Evolutionary conservation across 2,888 invertebrate genomes (phyloP), one percentile per base, ranked within the genome.

Genomic region (Caenorhabditis imperialis): DNA sequence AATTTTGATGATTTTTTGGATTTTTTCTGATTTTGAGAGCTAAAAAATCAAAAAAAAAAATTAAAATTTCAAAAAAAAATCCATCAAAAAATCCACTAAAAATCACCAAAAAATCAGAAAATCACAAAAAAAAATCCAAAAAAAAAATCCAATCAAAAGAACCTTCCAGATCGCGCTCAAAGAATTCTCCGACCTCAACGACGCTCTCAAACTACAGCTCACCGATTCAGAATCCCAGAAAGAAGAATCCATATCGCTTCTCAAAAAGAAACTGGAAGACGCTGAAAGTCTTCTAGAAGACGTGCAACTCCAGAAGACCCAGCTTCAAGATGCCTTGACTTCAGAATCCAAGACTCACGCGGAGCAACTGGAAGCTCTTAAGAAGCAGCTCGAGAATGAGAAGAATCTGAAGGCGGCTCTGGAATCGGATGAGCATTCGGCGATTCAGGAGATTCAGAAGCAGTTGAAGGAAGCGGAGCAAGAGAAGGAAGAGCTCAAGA

Each of bases 381-480:
- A 45, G 14, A 67, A 67, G 16, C 57, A 67, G 22, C 27, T 37
- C 1, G 57, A 67, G 20, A 45, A 67, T 23, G 67, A 57, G 37
- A 33, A 45, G 35, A 67, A 44, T 51, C 20, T 67, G 37, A 57
- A 57, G 35, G 4, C 30, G 16, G 67, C 67, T 18, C 8, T 55
- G n/a, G 63, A 65, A 47, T 63, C 54, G 0, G 48, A 65, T 12
- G 63, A 48, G 42, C 45, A 55, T 38, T 14, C 53, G 8, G 63
- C 33, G 10, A 38, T 65, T 16, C 1, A 47, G 1, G 63, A 65
- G 25, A 54, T 65, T 44, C 51, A 51, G 30, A 70, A 63, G n/a
- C 63, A 70, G 25, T 50, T 60, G 54, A 67, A 71, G 35, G 57
- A 54, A 14, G 72, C 57, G 38, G 61, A 71, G 37, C 33, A 40